phyloP scores from a whole-genome alignment of 2,888 invertebrate genomes.

The Abrostola tripartita region DNA sequence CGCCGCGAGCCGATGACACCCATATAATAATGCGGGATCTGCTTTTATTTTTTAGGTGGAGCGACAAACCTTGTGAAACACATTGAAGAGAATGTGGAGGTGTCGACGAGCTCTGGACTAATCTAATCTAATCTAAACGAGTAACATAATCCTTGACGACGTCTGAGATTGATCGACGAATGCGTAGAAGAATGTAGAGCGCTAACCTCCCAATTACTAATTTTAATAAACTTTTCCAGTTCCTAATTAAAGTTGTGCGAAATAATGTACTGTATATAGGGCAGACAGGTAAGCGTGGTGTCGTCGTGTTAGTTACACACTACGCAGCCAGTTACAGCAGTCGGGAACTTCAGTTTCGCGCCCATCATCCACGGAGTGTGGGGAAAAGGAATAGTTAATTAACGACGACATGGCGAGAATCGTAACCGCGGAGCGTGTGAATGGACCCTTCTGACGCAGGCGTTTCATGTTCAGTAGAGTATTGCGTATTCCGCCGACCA shows the following conservation, averaged over 20 bases:
- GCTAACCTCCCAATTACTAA: slow-evolving; percentile 1
- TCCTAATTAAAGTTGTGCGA: too few relatives aligned
- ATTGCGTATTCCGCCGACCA: slow-evolving; percentile 57
- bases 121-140: slow-evolving; percentile 55
- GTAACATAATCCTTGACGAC: slow-evolving; percentile 41
- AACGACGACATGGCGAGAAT: slow-evolving; percentile 7
- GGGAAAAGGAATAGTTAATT: not conserved
- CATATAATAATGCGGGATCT: not conserved
- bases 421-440: slow-evolving; percentile 40
- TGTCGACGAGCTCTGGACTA: slow-evolving; percentile 20
- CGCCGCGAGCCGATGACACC: slow-evolving; percentile 1
- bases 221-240: not conserved
- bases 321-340: not conserved
- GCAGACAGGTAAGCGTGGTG: too few relatives aligned
- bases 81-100: slow-evolving; percentile 1
- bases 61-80: slow-evolving; percentile 3
- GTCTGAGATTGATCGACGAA: slow-evolving; percentile 51
- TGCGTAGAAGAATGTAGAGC: slow-evolving; percentile 22
- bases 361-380: not conserved
- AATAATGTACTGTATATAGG: too few relatives aligned
- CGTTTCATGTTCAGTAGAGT: slow-evolving; percentile 68
- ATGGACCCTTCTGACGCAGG: slow-evolving; percentile 56
- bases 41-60: not conserved
- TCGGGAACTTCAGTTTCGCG: not conserved
- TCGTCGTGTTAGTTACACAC: too few relatives aligned